Base-by-base conservation (phyloP, 2,113 vertebrate genomes). In the Deroptyus accipitrinus region DNA sequence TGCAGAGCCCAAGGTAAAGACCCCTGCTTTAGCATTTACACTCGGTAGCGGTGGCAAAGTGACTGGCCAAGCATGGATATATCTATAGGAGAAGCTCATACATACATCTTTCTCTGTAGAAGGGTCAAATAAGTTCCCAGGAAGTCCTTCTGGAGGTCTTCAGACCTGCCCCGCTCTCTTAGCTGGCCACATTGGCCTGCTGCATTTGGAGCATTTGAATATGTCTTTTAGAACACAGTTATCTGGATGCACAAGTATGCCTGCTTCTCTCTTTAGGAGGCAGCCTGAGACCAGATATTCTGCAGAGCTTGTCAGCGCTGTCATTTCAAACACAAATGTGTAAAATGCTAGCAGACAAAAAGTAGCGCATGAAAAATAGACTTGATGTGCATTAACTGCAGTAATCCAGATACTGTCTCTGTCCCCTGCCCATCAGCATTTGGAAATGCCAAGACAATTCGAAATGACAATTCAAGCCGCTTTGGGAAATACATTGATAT, bases 401-500 rank as follows among this genome's bases (percentile, higher is more conserved):
- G 24, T 89, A 94, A 93, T 52, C 73, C 17, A 88, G 59, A 37
- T 17, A 9, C 10, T 74, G 0, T 55, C 67, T 92, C 73, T 93
- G 70, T 79, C 52, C 22, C 69, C 67, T 75, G 30, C 17, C 68
- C 84, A 31, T 28, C 96, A 99, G 99, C 99, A 77, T 99, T 99
- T 84, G 99, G 99, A 85, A 99, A 99, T 11, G 99, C 99, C 83
- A 99, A 99, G 97, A 99, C 99, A 17, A 86, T 99, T 82, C 98
- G 98, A 67, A 99, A 99, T 11, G 99, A 99, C 97, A 99, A 99
- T 96, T 99, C 99, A 16, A 99, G 99, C 93, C 99, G 99, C 73
- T 99, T 99, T 30, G 99, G 99, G 88, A 99, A 99, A 95, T 99
- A 99, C 96, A 98, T 99, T 3, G 98, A 99, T 73, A 98, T 99